Percentiles rank a stretch among this genome's conserved stretches.
Evolutionary conservation across 2,113 vertebrate genomes (phyloP).

Genomic region (Centropus unirufus): DNA sequence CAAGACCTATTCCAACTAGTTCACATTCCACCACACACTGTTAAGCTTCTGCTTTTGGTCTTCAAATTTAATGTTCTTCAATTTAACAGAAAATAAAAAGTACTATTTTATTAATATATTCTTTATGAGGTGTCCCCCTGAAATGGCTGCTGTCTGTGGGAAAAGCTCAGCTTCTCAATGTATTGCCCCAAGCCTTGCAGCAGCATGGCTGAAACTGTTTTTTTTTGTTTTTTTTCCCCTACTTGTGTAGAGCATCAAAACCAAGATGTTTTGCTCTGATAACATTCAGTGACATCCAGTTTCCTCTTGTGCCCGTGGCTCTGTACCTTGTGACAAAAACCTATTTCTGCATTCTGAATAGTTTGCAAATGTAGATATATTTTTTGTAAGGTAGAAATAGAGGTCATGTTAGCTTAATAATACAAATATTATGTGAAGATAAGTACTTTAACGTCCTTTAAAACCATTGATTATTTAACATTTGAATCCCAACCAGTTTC

Average conservation of each 20-base stretch:
- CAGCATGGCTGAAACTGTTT: background rate
- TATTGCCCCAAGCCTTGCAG: background rate
- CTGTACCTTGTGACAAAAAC: background rate
- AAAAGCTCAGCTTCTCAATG: background rate
- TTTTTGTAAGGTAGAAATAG: background rate
- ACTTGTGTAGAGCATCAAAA: background rate
- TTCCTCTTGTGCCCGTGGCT: background rate
- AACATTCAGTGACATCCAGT: background rate
- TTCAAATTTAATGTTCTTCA: constrained; percentile 4
- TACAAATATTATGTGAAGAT: background rate
- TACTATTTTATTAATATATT: background rate
- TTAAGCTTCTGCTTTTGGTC: background rate
- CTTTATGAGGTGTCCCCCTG: background rate
- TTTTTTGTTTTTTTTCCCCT: constrained; percentile 22
- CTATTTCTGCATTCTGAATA: background rate
- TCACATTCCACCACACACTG: background rate
- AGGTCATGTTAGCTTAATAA: background rate
- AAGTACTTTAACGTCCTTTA: background rate
- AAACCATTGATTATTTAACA: background rate
- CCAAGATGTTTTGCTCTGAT: background rate
- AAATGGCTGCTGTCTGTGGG: background rate
- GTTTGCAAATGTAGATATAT: background rate
- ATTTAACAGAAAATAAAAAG: constrained; percentile 4
- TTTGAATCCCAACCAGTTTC: background rate
- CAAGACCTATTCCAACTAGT: background rate